These are phyloP conservation scores for Lithodes maja DNA, from an alignment of 2,888 invertebrate species.

Conservation along the genomic window DNA sequence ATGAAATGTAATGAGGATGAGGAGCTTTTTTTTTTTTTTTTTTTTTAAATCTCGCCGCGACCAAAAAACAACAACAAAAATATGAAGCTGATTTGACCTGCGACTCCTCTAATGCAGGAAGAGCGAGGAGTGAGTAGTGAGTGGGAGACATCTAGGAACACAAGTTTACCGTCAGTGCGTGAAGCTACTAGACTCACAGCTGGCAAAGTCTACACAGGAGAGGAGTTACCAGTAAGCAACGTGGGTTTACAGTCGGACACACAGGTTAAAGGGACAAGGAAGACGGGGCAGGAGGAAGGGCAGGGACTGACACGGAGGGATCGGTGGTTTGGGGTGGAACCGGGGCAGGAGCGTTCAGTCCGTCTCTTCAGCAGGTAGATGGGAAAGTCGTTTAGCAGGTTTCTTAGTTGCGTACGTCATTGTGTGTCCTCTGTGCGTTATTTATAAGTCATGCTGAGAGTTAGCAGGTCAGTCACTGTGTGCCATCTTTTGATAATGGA, in stretches of 20 bases:
- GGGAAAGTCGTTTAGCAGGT: too few species aligned
- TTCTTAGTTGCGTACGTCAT: too few species aligned
- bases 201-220: slow-evolving; percentile 28
- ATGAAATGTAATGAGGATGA: slow-evolving; percentile 21
- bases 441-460: too few species aligned
- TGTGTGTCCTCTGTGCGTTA: too few species aligned
- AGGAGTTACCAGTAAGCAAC: slow-evolving; percentile 1
- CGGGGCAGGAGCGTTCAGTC: neutral
- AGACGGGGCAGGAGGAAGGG: neutral
- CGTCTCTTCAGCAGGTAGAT: too few species aligned
- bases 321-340: neutral
- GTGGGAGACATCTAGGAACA: slow-evolving; percentile 17
- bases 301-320: neutral
- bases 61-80: slow-evolving; percentile 9
- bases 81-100: slow-evolving; percentile 33
- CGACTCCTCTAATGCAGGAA: neutral
- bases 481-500: too few species aligned
- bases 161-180: slow-evolving; percentile 6
- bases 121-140: neutral
- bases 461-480: too few species aligned
- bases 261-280: neutral
- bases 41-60: neutral
- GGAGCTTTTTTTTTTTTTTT: slow-evolving; percentile 3
- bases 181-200: neutral
- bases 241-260: neutral